These are phyloP conservation scores for Biston betularia DNA, from an alignment of 2,888 invertebrate genomes.

Conservation along the genomic window DNA sequence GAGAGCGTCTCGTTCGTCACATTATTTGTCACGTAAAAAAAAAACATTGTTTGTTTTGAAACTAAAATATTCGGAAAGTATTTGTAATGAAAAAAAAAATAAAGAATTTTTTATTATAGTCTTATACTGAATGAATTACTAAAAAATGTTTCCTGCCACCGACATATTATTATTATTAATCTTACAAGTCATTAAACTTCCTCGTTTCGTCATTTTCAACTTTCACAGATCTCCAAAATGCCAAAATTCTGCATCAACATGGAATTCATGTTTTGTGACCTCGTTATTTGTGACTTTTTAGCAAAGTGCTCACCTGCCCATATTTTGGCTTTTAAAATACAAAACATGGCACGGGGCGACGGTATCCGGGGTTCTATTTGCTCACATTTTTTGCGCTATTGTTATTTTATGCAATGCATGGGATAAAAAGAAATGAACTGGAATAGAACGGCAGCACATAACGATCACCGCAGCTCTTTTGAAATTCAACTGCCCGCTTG, in stretches of 20 bases:
- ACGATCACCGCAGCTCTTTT: constrained; percentile 12
- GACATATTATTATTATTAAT: background rate
- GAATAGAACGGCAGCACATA: constrained; percentile 5
- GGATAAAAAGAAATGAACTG: constrained; percentile 9
- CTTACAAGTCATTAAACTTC: background rate
- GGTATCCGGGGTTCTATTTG: background rate
- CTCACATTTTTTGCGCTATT: background rate
- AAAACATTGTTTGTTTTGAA: no score
- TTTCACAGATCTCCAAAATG: constrained; percentile 10
- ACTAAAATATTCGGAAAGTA: no score
- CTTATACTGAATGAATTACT: background rate
- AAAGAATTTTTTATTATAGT: no score
- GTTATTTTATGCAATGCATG: constrained; percentile 13
- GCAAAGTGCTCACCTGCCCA: background rate
- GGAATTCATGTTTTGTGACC: constrained; percentile 1
- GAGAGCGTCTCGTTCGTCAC: no score
- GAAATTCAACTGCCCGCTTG: constrained; percentile 11
- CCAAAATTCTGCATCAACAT: constrained; percentile 4
- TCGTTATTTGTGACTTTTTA: background rate
- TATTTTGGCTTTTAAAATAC: background rate
- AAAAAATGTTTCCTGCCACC: background rate
- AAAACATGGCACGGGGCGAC: background rate
- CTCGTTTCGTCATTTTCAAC: constrained; percentile 5
- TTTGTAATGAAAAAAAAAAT: no score
- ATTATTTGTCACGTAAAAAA: no score